Base-by-base conservation (phyloP, 2,797 vertebrate species). In the Numenius phaeopus region DNA sequence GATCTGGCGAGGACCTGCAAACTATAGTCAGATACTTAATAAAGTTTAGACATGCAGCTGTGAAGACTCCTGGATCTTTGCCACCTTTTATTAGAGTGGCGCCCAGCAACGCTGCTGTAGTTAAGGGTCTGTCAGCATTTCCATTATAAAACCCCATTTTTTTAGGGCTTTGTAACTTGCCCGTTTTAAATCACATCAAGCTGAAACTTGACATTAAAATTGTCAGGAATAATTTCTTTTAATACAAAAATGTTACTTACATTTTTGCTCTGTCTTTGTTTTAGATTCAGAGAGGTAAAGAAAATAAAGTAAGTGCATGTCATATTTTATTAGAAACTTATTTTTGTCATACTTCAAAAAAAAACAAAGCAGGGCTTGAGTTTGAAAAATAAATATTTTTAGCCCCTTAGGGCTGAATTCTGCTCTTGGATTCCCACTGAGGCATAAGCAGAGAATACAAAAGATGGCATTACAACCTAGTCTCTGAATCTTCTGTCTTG, bases 1-100 rank as follows among this genome's bases (percentile, higher is more conserved):
- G 96, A 97, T 97, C 97, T 98, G 98, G 97, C 91, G 2, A 93
- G 94, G 95, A 95, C 97, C 98, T 98, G 97, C 88, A 97, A 92
- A 97, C 96, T 97, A 94, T 91, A 98, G 97, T 98, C 97, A 98
- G 97, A 98, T 98, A 97, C 97, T 98, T 98, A 97, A 98, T 98
- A 98, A 98, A 98, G 94, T 96, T 90, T 97, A 98, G 98, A 97
- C 98, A 95, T 96, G 98, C 97, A 98, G 98, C 98, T 97, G 97
- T 90, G 42, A 98, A 97, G 89, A 83, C 94, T 98, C 90, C 97
- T 98, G 98, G 98, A 98, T 44, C 57, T 66, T 89, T 93, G 98
- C 98, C 98, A 98, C 97, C 72, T 97, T 98, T 97, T 98, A 97
- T 98, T 97, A 97, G 61, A 83, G 96, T 93, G 97, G 98, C 95